These are phyloP conservation scores for Cheilosia vulpina DNA, from an alignment of 2,888 invertebrate species.

Conservation along the genomic window DNA sequence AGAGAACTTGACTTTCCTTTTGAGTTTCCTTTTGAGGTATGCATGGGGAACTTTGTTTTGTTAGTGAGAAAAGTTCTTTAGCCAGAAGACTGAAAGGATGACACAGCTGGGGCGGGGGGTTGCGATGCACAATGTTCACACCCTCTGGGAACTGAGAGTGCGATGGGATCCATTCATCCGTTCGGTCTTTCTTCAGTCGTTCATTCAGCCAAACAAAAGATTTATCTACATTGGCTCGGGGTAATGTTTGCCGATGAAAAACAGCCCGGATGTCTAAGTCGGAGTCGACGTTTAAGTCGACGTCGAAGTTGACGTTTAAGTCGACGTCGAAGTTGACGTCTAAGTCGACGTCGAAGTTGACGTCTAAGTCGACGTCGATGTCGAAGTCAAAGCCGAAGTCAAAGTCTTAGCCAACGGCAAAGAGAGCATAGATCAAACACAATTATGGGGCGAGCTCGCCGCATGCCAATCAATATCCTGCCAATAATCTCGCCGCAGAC, in stretches of 20 bases:
- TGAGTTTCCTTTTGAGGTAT: constrained; percentile 69
- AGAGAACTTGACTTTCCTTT: constrained; percentile 81
- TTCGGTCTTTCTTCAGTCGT: constrained; percentile 39
- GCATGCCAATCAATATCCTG: constrained; percentile 7
- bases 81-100: constrained; percentile 17
- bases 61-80: constrained; percentile 46
- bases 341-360: background rate
- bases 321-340: background rate
- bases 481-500: background rate
- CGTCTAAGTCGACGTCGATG: no score
- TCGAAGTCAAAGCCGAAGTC: background rate
- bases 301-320: background rate
- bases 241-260: constrained; percentile 45
- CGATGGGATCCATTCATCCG: constrained; percentile 59
- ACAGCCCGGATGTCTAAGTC: constrained; percentile 9
- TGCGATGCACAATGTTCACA: constrained; percentile 39
- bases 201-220: constrained; percentile 19
- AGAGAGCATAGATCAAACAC: no score
- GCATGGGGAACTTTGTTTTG: constrained; percentile 47
- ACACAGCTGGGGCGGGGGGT: constrained; percentile 30
- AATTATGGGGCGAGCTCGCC: background rate
- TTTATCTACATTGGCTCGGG: background rate
- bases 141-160: constrained; percentile 58
- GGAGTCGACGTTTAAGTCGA: no score
- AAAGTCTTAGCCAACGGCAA: no score